Evolutionary conservation across 2,797 vertebrate species (phyloP).

Genomic region (Eutrigla gurnardus): DNA sequence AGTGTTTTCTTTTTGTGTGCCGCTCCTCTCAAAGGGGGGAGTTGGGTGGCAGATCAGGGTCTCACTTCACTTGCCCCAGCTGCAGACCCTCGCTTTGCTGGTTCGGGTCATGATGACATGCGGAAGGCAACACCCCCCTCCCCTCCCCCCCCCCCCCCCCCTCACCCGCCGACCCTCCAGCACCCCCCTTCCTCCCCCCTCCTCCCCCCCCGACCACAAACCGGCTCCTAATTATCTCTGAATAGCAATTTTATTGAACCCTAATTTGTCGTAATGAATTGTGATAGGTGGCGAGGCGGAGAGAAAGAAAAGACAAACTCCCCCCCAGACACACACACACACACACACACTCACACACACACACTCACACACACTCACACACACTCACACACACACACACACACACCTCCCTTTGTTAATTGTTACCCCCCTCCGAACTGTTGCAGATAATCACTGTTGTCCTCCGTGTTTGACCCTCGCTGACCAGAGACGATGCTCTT

Average conservation of each 20-base stretch:
- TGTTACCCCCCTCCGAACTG: constrained; percentile 53
- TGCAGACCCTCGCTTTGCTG: constrained; percentile 82
- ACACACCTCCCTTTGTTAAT: constrained; percentile 56
- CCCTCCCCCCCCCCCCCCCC: constrained; percentile 37
- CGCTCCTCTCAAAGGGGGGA: constrained; percentile 27
- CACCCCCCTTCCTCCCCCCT: constrained; percentile 42
- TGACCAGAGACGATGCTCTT: constrained; percentile 42
- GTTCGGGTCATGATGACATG: constrained; percentile 71
- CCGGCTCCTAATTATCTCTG: constrained; percentile 91
- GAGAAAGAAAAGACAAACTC: constrained; percentile 78
- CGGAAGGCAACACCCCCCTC: constrained; percentile 64
- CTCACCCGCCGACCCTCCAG: constrained; percentile 44
- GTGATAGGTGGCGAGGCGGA: constrained; percentile 87
- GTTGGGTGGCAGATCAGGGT: constrained; percentile 68
- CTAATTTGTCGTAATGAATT: constrained; percentile 93
- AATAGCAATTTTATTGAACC: constrained; percentile 92
- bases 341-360: neutral
- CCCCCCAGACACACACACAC: neutral
- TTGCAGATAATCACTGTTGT: constrained; percentile 61
- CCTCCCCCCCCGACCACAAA: constrained; percentile 74
- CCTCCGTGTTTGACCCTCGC: constrained; percentile 63
- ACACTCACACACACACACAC: constrained; percentile 4
- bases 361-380: neutral
- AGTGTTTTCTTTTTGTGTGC: constrained; percentile 42
- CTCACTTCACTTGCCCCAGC: constrained; percentile 85